These are phyloP conservation scores for Sebastes reedi DNA, from an alignment of 2,797 vertebrate species.

Conservation along the genomic window DNA sequence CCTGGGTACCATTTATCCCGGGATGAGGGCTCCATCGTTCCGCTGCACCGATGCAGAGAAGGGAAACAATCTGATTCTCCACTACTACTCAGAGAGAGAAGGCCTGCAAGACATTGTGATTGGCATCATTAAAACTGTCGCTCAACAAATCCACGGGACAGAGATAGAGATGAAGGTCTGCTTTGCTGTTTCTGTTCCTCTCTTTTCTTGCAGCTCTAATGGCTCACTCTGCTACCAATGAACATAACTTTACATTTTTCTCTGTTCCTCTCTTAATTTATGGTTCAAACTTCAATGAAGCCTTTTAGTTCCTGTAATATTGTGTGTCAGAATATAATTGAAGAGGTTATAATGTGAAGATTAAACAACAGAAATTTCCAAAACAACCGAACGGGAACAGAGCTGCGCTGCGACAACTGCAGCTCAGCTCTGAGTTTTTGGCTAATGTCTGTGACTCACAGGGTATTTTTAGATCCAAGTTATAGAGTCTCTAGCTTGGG, in stretches of 20 bases:
- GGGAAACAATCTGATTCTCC: conserved; percentile 95
- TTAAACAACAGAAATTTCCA: conserved; percentile 46
- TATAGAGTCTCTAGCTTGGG: conserved; percentile 46
- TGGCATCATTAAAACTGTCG: conserved; percentile 98
- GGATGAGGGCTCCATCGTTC: conserved; percentile 98
- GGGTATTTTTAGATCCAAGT: conserved; percentile 75
- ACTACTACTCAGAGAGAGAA: conserved; percentile 98
- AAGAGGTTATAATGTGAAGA: conserved; percentile 32
- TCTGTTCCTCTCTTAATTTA: conserved; percentile 4
- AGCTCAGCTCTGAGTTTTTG: conserved; percentile 52
- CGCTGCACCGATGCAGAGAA: conserved; percentile 98
- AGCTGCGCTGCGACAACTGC: conserved; percentile 21
- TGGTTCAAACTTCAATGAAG: neutral
- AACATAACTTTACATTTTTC: conserved; percentile 12
- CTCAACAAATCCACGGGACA: conserved; percentile 97
- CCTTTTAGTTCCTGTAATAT: neutral
- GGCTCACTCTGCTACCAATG: conserved; percentile 11
- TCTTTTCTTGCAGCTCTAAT: conserved; percentile 16
- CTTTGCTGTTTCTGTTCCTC: conserved; percentile 15
- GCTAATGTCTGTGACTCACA: conserved; percentile 66
- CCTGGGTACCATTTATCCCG: conserved; percentile 97
- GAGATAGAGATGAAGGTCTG: conserved; percentile 99
- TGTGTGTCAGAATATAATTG: conserved; percentile 7
- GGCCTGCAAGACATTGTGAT: conserved; percentile 99
- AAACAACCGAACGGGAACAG: conserved; percentile 29